Evolutionary conservation across 2,797 vertebrate genomes (phyloP).

Genomic region (Selene dorsalis): DNA sequence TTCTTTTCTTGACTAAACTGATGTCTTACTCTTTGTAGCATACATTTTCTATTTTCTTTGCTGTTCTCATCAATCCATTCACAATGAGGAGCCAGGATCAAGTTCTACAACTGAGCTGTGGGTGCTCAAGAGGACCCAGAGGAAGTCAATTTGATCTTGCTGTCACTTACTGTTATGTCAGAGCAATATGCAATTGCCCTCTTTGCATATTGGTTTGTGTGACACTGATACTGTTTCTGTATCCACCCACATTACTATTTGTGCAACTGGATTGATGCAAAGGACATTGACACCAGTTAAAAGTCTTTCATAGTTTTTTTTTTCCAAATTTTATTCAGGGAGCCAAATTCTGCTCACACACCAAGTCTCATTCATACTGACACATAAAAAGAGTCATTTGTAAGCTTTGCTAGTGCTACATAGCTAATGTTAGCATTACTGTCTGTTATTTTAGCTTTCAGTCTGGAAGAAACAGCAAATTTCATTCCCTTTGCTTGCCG

Average conservation of each 20-base stretch:
- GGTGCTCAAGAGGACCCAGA: slow-evolving; percentile 3
- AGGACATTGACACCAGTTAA: slow-evolving; percentile 27
- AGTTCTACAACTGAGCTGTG: not conserved
- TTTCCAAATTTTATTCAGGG: slow-evolving; percentile 26
- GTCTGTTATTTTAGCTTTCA: not conserved
- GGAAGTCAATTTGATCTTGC: not conserved
- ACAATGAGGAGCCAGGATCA: not conserved
- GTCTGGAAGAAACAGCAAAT: not conserved
- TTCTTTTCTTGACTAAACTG: slow-evolving; percentile 1
- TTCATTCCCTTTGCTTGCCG: too few species aligned
- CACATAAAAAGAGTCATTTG: not conserved
- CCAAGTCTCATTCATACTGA: not conserved
- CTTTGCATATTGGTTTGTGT: not conserved
- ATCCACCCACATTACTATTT: slow-evolving; percentile 27
- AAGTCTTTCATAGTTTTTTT: slow-evolving; percentile 9
- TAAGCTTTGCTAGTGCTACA: too few species aligned
- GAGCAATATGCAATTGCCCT: not conserved
- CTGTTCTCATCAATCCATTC: not conserved
- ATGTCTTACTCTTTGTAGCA: not conserved
- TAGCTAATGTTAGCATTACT: not conserved
- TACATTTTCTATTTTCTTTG: not conserved
- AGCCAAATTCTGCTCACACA: not conserved
- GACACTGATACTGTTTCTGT: not conserved
- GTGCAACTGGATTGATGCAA: slow-evolving; percentile 11
- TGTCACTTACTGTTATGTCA: not conserved